Evolutionary conservation across 1,140 invertebrate genomes (phyloP), one percentile per base, ranked within the genome.

Genomic region (Drosophila insularis): DNA sequence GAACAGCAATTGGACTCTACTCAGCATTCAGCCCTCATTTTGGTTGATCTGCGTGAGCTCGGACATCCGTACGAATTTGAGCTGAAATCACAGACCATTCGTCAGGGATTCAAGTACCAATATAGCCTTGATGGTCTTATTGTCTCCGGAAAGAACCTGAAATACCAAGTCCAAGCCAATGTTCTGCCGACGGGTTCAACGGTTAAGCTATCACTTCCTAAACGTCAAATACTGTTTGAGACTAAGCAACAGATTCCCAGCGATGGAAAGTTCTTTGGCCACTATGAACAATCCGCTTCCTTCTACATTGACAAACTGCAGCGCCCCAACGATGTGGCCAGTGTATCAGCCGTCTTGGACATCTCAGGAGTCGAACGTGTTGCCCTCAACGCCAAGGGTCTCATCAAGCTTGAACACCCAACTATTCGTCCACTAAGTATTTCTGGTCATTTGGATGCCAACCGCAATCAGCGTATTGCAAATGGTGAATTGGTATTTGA

Each of bases 41-140:
- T 94, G 40, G 91, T 96, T 0, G 95, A 96, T 85, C 89, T 96
- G 2, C 94, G 95, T 54, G 95, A 95, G 78, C 92, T 96, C 23
- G 95, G 95, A 11, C 93, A 96, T 10, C 93, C 94, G 0, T 94
- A 95, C 17, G 95, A 96, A 78, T 94, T 96, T 73, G 95, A 95
- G 19, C 91, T 96, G 0, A 94, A 95, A 80, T 93, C 94, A 0
- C 93, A 92, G 14, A 95, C 93, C 11, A 94, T 94, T 39, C 92
- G 94, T 11, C 93, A 94, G 2, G 93, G 94, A 21, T 92, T 93
- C 19, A 92, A 93, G 2, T 90, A 94, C 4, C 94, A 95, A 77
- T 95, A 96, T 70, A 93, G 93, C 19, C 90, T 96, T 8, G 95
- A 96, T 76, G 89, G 96, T n/a, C 95, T 95, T 71, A 92, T 96